phyloP scores from a whole-genome alignment of 2,113 vertebrate species.

The Albula goreensis region DNA sequence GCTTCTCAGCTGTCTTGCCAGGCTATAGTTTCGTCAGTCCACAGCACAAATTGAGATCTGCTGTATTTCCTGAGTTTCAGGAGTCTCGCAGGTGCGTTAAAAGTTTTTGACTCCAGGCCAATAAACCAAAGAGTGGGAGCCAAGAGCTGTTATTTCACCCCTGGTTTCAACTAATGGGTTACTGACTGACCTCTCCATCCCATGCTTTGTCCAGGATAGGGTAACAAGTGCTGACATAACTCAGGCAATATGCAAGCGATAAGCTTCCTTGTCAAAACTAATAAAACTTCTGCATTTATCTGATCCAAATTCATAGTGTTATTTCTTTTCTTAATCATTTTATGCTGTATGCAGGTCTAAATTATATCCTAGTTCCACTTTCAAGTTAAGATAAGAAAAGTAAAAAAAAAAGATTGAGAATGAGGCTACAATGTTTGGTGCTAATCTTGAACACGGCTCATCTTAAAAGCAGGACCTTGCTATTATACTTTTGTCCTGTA shows the following conservation, averaged over 20 bases:
- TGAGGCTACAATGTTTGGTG: not conserved
- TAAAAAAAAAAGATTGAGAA: not conserved
- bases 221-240: conserved; percentile 20
- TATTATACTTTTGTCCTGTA: not conserved
- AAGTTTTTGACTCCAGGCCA: not conserved
- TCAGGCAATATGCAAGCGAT: conserved; percentile 2
- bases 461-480: not conserved
- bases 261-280: conserved; percentile 11
- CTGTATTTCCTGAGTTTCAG: not conserved
- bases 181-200: conserved; percentile 27
- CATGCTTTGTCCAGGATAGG: conserved; percentile 18
- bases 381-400: not conserved
- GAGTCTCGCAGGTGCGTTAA: not conserved
- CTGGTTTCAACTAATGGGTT: conserved; percentile 14
- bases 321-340: no score
- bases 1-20: not conserved
- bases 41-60: not conserved
- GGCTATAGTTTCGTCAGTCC: not conserved
- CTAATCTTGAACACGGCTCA: not conserved
- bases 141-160: conserved; percentile 18
- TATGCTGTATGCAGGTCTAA: not conserved
- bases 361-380: not conserved
- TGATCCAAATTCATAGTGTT: no score
- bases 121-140: not conserved
- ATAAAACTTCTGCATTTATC: not conserved